These are phyloP conservation scores for Mactra quadrangularis DNA, from an alignment of 1,140 invertebrate genomes.

Conservation along the genomic window DNA sequence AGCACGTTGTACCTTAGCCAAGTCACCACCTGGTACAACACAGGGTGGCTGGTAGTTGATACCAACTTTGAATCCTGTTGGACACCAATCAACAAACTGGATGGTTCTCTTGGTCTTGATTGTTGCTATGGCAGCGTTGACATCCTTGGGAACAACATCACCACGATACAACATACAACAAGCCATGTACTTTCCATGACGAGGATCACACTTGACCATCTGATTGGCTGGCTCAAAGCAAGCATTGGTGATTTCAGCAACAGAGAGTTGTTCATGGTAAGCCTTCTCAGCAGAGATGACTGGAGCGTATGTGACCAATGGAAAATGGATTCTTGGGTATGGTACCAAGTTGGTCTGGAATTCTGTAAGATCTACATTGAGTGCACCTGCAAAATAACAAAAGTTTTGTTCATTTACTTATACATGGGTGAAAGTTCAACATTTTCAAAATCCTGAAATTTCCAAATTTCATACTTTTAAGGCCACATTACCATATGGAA, in stretches of 20 bases:
- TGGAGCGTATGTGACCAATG: slow-evolving; percentile 81
- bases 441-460: too few relatives aligned
- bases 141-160: slow-evolving; percentile 90
- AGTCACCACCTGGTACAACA: slow-evolving; percentile 87
- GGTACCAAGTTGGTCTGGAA: slow-evolving; percentile 87
- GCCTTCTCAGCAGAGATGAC: slow-evolving; percentile 83
- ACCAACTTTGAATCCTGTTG: slow-evolving; percentile 87
- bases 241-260: slow-evolving; percentile 90
- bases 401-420: not conserved
- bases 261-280: slow-evolving; percentile 83
- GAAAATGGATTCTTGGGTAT: slow-evolving; percentile 83
- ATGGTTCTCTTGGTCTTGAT: slow-evolving; percentile 92
- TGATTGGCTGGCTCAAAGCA: slow-evolving; percentile 95
- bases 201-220: slow-evolving; percentile 96
- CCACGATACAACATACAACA: slow-evolving; percentile 84
- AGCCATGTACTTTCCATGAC: slow-evolving; percentile 96
- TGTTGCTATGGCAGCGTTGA: slow-evolving; percentile 91
- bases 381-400: slow-evolving; percentile 86
- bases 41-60: slow-evolving; percentile 78
- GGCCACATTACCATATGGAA: too few relatives aligned
- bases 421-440: too few relatives aligned
- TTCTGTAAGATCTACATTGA: slow-evolving; percentile 93
- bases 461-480: too few relatives aligned
- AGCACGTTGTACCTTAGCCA: slow-evolving; percentile 83
- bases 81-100: slow-evolving; percentile 95